Conservation (phyloP, 1,140 invertebrate species). For the Nasonia giraulti region DNA sequence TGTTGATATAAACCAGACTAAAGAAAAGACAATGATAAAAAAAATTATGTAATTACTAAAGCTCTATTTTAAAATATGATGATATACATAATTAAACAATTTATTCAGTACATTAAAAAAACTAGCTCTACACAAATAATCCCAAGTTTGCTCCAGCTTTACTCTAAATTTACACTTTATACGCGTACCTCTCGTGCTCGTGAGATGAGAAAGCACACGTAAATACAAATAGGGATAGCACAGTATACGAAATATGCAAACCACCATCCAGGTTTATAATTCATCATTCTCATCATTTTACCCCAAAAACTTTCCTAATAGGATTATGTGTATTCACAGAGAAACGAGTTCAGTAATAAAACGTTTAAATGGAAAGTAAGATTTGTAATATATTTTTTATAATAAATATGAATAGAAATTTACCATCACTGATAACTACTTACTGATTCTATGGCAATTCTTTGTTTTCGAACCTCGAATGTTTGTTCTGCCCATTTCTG, state of each 20-base stretch:
- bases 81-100: neutral
- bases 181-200: constrained; percentile 80
- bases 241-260: constrained; percentile 85
- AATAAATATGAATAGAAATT: constrained; percentile 1
- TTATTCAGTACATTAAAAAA: constrained; percentile 40
- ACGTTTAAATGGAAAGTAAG: neutral
- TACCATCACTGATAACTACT: constrained; percentile 68
- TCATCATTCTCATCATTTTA: constrained; percentile 81
- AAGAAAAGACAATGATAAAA: constrained; percentile 59
- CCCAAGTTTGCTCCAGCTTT: neutral
- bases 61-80: neutral
- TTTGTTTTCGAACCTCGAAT: constrained; percentile 88
- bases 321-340: constrained; percentile 39
- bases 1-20: constrained; percentile 89
- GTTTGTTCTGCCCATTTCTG: constrained; percentile 88
- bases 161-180: constrained; percentile 32
- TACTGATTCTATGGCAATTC: constrained; percentile 86
- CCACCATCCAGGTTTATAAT: constrained; percentile 87
- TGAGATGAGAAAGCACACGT: constrained; percentile 81
- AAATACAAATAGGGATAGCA: constrained; percentile 81
- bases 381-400: neutral
- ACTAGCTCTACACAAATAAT: constrained; percentile 51
- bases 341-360: constrained; percentile 24
- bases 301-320: constrained; percentile 82
- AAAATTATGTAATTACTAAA: constrained; percentile 15